Evolutionary conservation across 2,888 invertebrate genomes (phyloP).

Genomic region (Mesopsocus fuscifrons): DNA sequence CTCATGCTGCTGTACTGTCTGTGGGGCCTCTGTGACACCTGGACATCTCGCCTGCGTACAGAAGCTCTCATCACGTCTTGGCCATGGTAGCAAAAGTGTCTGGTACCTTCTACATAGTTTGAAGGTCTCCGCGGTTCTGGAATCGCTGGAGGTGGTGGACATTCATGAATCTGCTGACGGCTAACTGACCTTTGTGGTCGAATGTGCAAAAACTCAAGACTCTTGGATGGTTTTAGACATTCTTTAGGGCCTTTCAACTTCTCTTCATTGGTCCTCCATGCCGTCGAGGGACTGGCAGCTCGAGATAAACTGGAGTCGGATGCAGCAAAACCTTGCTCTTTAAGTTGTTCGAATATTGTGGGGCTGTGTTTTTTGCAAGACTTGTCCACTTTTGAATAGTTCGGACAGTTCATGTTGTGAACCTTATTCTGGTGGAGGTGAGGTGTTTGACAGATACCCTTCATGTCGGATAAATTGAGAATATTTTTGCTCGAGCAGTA

Average conservation of each 20-base stretch:
- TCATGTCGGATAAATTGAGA: constrained; percentile 1
- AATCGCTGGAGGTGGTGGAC: constrained; percentile 1
- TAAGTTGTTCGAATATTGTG: constrained; percentile 30
- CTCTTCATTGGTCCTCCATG: constrained; percentile 17
- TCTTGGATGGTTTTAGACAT: constrained; percentile 21
- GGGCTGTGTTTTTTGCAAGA: constrained; percentile 11
- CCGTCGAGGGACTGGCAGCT: constrained; percentile 19
- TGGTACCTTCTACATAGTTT: constrained; percentile 5
- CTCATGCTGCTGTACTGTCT: constrained; percentile 6
- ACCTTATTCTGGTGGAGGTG: constrained; percentile 21
- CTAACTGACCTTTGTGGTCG: not conserved
- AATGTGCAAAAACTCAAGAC: constrained; percentile 25
- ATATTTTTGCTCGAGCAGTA: constrained; percentile 34
- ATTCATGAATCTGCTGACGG: not conserved
- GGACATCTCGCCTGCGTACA: not conserved
- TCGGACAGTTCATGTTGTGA: constrained; percentile 17
- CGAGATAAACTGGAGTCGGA: constrained; percentile 20
- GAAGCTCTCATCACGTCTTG: not conserved
- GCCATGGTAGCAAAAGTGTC: constrained; percentile 6
- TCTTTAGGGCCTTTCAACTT: constrained; percentile 1
- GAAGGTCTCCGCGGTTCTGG: not conserved
- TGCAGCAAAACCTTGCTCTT: constrained; percentile 30
- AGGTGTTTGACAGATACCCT: constrained; percentile 5
- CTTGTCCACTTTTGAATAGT: constrained; percentile 1
- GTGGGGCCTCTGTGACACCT: too few species aligned